A percentile compares a stretch with the other conserved stretches of the same genome.
These are phyloP conservation scores for Macropis europaea DNA, from an alignment of 2,888 invertebrate species.

Conservation along the genomic window DNA sequence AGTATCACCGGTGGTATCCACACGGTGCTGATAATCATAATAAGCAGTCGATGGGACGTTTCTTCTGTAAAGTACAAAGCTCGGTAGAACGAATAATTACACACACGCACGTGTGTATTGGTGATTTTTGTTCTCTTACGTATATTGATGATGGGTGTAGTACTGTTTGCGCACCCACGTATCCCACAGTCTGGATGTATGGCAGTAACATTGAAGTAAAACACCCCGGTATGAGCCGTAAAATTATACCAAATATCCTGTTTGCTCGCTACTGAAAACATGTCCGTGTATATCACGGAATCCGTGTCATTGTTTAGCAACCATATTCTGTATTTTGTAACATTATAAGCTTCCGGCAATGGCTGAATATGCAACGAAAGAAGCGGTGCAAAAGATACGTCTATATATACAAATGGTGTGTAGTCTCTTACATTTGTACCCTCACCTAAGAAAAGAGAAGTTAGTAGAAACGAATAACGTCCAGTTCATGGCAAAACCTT, in stretches of 20 bases:
- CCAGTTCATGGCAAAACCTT: background rate
- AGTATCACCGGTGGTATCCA: constrained; percentile 76
- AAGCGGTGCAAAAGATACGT: constrained; percentile 69
- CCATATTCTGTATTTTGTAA: constrained; percentile 73
- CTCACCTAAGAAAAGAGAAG: constrained; percentile 29
- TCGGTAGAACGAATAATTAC: background rate
- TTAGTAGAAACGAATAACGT: background rate
- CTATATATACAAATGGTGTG: constrained; percentile 75
- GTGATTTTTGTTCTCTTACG: constrained; percentile 59
- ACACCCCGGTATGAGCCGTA: constrained; percentile 66
- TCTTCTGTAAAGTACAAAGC: constrained; percentile 57
- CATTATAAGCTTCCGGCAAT: constrained; percentile 71
- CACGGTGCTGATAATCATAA: constrained; percentile 76
- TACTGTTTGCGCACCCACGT: constrained; percentile 72
- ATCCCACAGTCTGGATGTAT: constrained; percentile 70
- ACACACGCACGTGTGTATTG: background rate
- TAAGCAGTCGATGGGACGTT: constrained; percentile 67
- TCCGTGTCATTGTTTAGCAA: constrained; percentile 71
- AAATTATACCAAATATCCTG: constrained; percentile 66
- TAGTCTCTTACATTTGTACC: constrained; percentile 58
- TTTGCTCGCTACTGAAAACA: constrained; percentile 33
- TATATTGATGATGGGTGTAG: constrained; percentile 73
- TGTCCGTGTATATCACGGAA: constrained; percentile 45
- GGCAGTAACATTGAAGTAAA: constrained; percentile 75
- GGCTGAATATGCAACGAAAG: constrained; percentile 72